phyloP scores from a whole-genome alignment of 2,797 vertebrate genomes.

The Ciconia nigra region DNA sequence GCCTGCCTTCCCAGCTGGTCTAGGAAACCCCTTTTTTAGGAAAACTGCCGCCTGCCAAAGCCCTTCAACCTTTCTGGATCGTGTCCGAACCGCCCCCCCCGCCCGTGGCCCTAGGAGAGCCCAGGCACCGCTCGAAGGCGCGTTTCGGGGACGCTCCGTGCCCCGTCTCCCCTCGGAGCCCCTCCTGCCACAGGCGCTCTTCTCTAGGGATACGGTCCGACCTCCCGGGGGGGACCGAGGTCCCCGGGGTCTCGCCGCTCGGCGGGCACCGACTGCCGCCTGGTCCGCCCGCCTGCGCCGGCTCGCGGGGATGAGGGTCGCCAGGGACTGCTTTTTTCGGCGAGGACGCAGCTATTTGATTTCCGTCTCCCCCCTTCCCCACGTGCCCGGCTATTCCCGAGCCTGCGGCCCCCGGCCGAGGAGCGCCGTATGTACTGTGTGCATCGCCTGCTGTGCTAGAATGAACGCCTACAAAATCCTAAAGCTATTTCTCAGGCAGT shows the following conservation, averaged over 20 bases:
- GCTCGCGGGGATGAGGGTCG: not conserved
- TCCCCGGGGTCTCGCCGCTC: not conserved
- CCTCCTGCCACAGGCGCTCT: not conserved
- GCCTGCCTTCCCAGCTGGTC: not conserved
- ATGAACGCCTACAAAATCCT: slow-evolving; percentile 70
- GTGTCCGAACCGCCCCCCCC: not conserved
- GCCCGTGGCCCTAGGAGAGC: rapidly evolving
- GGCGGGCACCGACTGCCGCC: not conserved
- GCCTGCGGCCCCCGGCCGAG: not conserved
- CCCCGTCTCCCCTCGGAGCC: rapidly evolving
- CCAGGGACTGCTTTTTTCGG: not conserved
- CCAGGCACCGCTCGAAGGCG: not conserved
- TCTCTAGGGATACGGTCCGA: not conserved
- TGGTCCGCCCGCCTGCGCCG: not conserved
- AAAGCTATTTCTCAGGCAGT: slow-evolving; percentile 76
- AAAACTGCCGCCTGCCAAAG: not conserved
- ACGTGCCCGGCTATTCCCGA: not conserved
- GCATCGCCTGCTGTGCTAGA: slow-evolving; percentile 29
- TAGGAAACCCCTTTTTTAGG: not conserved
- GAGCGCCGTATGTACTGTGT: not conserved
- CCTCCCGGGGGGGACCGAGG: not conserved
- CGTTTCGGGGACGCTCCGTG: not conserved
- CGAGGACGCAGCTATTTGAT: not conserved
- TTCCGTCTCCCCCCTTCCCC: not conserved
- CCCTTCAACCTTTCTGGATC: not conserved